These are phyloP conservation scores for Epistrophe eligans DNA, from an alignment of 2,888 invertebrate species.

Conservation along the genomic window DNA sequence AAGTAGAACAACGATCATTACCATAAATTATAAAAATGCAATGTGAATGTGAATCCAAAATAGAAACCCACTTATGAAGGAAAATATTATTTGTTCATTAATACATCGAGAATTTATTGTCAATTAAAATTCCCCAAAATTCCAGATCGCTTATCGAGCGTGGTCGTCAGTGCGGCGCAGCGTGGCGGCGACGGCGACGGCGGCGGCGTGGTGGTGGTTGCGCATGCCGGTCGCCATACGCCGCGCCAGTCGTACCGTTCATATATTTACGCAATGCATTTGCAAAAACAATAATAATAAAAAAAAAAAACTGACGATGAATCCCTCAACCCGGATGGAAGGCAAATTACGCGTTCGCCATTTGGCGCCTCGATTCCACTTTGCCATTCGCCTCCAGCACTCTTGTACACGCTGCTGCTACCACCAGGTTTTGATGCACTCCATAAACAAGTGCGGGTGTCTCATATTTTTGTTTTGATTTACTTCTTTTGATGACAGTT, in stretches of 20 bases:
- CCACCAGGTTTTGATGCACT: slow-evolving; percentile 52
- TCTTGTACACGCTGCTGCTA: background rate
- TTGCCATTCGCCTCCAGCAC: slow-evolving; percentile 23
- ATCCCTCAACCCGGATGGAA: slow-evolving; percentile 51
- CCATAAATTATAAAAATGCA: slow-evolving; percentile 33
- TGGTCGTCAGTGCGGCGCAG: background rate
- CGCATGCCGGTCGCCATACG: background rate
- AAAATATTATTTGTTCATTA: slow-evolving; percentile 38
- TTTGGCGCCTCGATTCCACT: slow-evolving; percentile 65
- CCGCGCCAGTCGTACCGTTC: background rate
- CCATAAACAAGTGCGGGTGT: slow-evolving; percentile 63
- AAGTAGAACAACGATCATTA: slow-evolving; percentile 43
- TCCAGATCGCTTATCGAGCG: slow-evolving; percentile 51
- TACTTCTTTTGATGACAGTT: slow-evolving; percentile 61
- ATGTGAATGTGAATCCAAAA: slow-evolving; percentile 14
- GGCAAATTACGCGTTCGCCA: slow-evolving; percentile 52
- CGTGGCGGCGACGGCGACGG: too few relatives aligned
- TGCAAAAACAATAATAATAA: background rate
- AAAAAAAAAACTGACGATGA: slow-evolving; percentile 6
- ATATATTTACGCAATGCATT: background rate
- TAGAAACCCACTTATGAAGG: slow-evolving; percentile 42
- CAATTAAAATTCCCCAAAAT: slow-evolving; percentile 72
- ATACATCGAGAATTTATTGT: slow-evolving; percentile 64
- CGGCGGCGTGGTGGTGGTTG: background rate
- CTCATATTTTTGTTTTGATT: slow-evolving; percentile 67